Conservation (phyloP, 1,140 invertebrate genomes). For the Holotrichia oblita region DNA sequence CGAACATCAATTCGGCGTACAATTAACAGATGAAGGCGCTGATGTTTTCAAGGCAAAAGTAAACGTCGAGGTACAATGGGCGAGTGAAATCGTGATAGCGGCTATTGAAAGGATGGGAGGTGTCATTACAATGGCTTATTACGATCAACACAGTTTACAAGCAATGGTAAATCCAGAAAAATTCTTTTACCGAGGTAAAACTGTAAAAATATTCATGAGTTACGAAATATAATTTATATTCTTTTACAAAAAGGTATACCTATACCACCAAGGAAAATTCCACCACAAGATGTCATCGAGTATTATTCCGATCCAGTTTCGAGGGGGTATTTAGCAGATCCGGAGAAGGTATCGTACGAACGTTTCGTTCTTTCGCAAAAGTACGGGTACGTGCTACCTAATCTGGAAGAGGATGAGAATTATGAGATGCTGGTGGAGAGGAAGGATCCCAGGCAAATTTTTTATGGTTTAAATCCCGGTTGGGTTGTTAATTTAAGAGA, state of each 20-base stretch:
- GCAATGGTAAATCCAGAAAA: conserved; percentile 78
- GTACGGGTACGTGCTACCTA: conserved; percentile 90
- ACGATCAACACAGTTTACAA: conserved; percentile 81
- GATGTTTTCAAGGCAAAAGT: conserved; percentile 90
- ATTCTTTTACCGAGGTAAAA: conserved; percentile 84
- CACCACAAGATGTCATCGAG: conserved; percentile 89
- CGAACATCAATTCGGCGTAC: conserved; percentile 87
- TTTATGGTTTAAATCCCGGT: conserved; percentile 92
- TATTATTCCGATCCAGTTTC: conserved; percentile 88
- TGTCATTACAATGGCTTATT: conserved; percentile 94
- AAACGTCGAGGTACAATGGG: conserved; percentile 98
- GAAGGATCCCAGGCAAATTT: conserved; percentile 96
- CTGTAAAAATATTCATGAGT: neutral
- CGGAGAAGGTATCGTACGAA: conserved; percentile 85
- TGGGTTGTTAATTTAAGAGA: conserved; percentile 94
- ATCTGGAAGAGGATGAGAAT: conserved; percentile 78
- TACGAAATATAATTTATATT: neutral
- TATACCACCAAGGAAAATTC: conserved; percentile 91
- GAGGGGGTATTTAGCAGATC: conserved; percentile 94
- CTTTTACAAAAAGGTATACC: conserved; percentile 64
- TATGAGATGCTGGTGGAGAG: conserved; percentile 79
- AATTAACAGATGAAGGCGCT: conserved; percentile 93
- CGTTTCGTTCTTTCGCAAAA: conserved; percentile 88
- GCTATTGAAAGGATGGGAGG: conserved; percentile 96
- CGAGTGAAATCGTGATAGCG: conserved; percentile 91